Conservation (phyloP, 2,797 vertebrate species). For the Coregonus ussuriensis region DNA sequence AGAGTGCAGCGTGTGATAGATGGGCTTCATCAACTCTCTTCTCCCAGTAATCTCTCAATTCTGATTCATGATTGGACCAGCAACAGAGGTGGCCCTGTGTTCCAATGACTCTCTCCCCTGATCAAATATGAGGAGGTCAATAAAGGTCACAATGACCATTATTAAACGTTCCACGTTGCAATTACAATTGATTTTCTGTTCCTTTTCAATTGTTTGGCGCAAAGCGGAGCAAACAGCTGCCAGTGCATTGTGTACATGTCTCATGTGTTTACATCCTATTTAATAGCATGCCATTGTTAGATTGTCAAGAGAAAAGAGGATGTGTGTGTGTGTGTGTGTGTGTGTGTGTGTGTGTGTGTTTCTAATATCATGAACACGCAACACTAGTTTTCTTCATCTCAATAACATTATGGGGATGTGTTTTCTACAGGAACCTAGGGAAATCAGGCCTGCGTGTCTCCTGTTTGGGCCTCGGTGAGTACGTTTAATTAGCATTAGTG, state of each 20-base stretch:
- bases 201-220: neutral
- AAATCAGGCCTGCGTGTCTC: conserved; percentile 97
- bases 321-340: neutral
- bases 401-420: conserved; percentile 9
- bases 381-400: conserved; percentile 25
- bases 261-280: neutral
- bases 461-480: conserved; percentile 96
- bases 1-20: conserved; percentile 5
- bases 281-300: neutral
- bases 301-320: neutral
- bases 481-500: conserved; percentile 52
- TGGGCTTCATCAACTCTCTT: conserved; percentile 27
- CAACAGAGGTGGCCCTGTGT: conserved; percentile 27
- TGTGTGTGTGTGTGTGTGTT: neutral
- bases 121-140: neutral
- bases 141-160: neutral
- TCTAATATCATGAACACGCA: conserved; percentile 2
- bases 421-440: conserved; percentile 89
- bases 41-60: conserved; percentile 18
- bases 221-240: neutral
- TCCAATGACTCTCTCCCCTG: neutral
- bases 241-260: conserved; percentile 5
- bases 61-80: conserved; percentile 34
- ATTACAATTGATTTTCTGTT: conserved; percentile 27
- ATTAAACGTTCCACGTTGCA: neutral